phyloP scores from a whole-genome alignment of 2,113 vertebrate genomes.

The Isichthys henryi region DNA sequence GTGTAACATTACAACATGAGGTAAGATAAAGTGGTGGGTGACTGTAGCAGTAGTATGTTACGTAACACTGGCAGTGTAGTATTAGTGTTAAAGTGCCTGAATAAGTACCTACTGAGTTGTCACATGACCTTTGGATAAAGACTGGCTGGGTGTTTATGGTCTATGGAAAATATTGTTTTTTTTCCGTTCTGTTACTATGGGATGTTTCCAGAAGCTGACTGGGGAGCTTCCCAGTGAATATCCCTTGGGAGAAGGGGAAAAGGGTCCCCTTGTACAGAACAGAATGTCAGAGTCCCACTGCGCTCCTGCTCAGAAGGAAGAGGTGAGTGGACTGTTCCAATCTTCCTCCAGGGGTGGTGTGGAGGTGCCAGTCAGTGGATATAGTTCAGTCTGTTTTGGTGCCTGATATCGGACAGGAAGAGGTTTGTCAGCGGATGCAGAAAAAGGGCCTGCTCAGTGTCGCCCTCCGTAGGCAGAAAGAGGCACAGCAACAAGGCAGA shows the following conservation, averaged over 20 bases:
- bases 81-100: neutral
- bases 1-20: neutral
- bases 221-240: conserved; percentile 73
- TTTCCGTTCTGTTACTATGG: neutral
- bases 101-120: neutral
- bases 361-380: neutral
- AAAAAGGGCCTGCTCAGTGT: conserved; percentile 71
- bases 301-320: conserved; percentile 43
- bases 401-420: conserved; percentile 52
- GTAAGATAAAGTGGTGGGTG: neutral
- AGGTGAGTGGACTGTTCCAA: conserved; percentile 42
- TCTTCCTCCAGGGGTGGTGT: neutral
- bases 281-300: conserved; percentile 47
- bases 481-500: conserved; percentile 60
- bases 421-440: conserved; percentile 60
- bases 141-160: neutral
- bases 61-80: neutral
- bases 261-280: conserved; percentile 59
- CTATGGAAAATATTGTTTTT: neutral
- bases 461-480: conserved; percentile 64
- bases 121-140: neutral
- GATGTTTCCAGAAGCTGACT: conserved; percentile 67
- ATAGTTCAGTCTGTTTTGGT: conserved; percentile 2
- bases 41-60: neutral
- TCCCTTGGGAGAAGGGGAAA: conserved; percentile 72